Conservation (phyloP, 2,797 vertebrate species). For the Borostomias antarcticus region DNA sequence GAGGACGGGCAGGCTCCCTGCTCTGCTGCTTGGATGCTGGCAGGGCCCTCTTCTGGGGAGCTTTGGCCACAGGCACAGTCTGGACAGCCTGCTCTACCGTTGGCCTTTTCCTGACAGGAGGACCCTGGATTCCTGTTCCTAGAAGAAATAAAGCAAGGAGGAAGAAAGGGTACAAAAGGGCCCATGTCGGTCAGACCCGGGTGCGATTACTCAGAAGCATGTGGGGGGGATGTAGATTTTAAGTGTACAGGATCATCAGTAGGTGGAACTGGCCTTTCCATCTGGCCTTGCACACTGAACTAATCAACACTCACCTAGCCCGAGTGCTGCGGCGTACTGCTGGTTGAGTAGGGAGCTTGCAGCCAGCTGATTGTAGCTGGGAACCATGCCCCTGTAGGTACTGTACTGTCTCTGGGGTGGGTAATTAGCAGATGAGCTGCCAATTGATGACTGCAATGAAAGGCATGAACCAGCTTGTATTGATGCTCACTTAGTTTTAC, state of each 20-base stretch:
- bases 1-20: constrained; percentile 59
- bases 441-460: constrained; percentile 59
- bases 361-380: constrained; percentile 90
- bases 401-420: constrained; percentile 90
- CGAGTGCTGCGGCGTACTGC: constrained; percentile 91
- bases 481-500: background rate
- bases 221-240: background rate
- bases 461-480: background rate
- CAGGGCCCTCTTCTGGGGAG: constrained; percentile 72
- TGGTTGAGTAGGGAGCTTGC: constrained; percentile 91
- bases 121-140: constrained; percentile 82
- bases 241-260: too few species aligned
- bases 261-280: background rate
- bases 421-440: constrained; percentile 74
- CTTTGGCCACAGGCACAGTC: constrained; percentile 81
- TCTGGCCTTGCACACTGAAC: too few species aligned
- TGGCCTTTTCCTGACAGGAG: constrained; percentile 84
- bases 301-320: constrained; percentile 82
- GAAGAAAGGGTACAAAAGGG: too few species aligned
- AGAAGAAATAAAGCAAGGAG: background rate
- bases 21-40: constrained; percentile 58
- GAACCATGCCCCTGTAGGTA: constrained; percentile 87
- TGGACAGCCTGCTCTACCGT: constrained; percentile 98
- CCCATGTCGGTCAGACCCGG: background rate
- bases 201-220: background rate